A percentile compares a stretch with the other conserved stretches of the same genome.
Evolutionary conservation across 2,797 vertebrate species (phyloP).

Genomic region (Clarias laeviceps): DNA sequence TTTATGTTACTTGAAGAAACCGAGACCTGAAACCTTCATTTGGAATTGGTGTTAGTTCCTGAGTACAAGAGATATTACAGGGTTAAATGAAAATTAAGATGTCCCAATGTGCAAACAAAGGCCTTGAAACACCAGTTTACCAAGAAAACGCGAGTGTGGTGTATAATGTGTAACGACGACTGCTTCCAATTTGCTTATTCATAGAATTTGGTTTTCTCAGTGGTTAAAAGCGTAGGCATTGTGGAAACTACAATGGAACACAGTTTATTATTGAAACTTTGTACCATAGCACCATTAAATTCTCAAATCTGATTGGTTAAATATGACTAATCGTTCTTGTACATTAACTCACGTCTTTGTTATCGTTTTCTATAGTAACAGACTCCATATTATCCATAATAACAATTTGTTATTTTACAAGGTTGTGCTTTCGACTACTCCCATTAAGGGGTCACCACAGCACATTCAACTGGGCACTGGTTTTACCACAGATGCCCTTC

Average conservation of each 20-base stretch:
- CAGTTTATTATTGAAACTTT: background rate
- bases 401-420: background rate
- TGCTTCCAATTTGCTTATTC: too few relatives aligned
- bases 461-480: too few relatives aligned
- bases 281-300: too few relatives aligned
- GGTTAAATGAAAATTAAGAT: background rate
- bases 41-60: too few relatives aligned
- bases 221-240: background rate
- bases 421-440: too few relatives aligned
- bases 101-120: background rate
- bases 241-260: background rate
- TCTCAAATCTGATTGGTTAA: constrained; percentile 3
- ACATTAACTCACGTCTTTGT: background rate
- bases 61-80: background rate
- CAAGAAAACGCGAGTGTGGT: background rate
- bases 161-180: background rate
- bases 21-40: background rate
- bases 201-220: background rate
- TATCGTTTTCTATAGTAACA: background rate
- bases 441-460: too few relatives aligned
- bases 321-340: background rate
- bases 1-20: background rate
- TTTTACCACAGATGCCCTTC: too few relatives aligned
- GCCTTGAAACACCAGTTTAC: background rate
- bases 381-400: background rate